Conservation (phyloP, 2,113 vertebrate species). For the Salvelinus namaycush region DNA sequence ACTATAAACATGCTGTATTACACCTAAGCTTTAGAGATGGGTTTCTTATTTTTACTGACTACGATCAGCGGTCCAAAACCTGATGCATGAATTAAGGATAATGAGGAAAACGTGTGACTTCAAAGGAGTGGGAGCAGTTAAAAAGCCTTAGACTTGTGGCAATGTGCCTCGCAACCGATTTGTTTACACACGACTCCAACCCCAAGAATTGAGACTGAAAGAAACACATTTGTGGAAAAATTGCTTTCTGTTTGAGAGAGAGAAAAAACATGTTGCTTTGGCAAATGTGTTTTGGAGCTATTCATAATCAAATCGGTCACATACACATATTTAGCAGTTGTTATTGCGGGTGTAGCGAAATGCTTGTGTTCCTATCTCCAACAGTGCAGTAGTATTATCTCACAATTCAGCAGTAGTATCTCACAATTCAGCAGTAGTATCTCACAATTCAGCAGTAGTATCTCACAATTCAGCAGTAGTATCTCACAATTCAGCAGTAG, state of each 20-base stretch:
- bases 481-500: too few species aligned
- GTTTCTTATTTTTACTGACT: not conserved
- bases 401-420: too few species aligned
- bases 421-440: too few species aligned
- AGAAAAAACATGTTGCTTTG: too few species aligned
- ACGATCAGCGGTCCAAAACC: not conserved
- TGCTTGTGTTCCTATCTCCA: too few species aligned
- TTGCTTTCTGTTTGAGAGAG: not conserved
- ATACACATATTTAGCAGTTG: too few species aligned
- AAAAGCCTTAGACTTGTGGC: not conserved
- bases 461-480: too few species aligned
- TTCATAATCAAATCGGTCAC: too few species aligned
- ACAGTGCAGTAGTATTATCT: too few species aligned
- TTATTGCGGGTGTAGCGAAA: too few species aligned
- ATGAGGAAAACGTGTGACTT: not conserved
- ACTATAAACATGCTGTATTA: not conserved
- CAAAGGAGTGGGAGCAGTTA: conserved; percentile 1
- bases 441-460: too few species aligned
- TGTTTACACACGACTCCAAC: conserved; percentile 2
- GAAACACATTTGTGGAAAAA: not conserved
- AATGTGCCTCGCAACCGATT: not conserved
- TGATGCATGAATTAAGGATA: not conserved
- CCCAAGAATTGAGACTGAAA: not conserved
- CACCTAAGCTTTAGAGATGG: not conserved
- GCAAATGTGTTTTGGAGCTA: too few species aligned